Evolutionary conservation across 2,797 vertebrate genomes (phyloP).

Genomic region (Natrix natrix): DNA sequence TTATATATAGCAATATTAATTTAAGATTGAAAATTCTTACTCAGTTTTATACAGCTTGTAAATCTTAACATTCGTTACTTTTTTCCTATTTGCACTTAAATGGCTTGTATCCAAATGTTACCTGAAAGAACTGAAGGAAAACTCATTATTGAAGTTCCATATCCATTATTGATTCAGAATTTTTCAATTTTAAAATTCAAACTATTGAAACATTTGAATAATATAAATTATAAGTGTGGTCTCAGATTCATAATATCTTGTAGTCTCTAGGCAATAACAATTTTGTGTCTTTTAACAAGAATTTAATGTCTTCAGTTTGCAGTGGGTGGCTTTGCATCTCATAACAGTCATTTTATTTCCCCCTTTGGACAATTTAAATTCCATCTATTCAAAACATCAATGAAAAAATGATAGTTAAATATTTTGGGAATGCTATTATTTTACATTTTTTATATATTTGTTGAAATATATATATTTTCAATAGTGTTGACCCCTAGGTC

Average conservation of each 20-base stretch:
- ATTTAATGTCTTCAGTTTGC: not conserved
- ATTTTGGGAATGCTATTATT: not conserved
- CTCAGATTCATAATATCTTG: not conserved
- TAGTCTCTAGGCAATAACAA: not conserved
- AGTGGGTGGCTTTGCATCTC: not conserved
- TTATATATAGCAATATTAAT: not conserved
- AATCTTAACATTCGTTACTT: not conserved
- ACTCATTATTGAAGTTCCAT: not conserved
- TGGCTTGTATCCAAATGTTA: not conserved
- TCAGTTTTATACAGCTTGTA: not conserved
- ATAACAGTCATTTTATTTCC: not conserved
- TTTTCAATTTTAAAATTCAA: not conserved
- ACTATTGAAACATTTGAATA: not conserved
- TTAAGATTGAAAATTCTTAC: not conserved
- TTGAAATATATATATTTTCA: not conserved
- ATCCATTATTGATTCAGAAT: not conserved
- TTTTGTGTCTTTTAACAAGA: not conserved
- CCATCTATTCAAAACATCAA: not conserved
- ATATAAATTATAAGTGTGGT: not conserved
- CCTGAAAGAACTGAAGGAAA: not conserved
- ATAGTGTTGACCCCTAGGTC: not conserved
- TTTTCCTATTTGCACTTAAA: not conserved
- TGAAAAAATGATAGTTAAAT: not conserved
- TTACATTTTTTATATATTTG: not conserved
- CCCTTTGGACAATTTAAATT: not conserved